Conservation (phyloP, 2,888 invertebrate species). For the Euspilapteryx auroguttella region DNA sequence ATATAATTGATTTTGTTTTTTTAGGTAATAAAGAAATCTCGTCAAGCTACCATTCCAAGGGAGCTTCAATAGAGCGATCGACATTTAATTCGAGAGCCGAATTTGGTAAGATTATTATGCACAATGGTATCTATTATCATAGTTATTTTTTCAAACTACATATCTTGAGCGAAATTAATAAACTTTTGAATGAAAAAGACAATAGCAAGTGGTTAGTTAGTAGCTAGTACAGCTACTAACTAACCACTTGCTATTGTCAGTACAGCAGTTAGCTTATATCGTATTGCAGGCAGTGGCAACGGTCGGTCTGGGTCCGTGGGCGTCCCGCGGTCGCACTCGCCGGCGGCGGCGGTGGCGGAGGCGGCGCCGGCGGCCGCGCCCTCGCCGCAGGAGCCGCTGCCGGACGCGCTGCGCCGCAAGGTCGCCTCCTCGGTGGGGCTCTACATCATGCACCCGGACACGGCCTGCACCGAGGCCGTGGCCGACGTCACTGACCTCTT, state of each 20-base stretch:
- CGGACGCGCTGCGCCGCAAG: slow-evolving; percentile 26
- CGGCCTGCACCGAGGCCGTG: slow-evolving; percentile 20
- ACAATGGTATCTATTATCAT: too few relatives aligned
- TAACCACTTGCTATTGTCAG: too few relatives aligned
- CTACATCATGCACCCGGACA: slow-evolving; percentile 25
- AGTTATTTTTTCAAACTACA: too few relatives aligned
- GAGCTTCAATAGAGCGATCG: slow-evolving; percentile 49
- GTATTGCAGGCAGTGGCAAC: slow-evolving; percentile 14
- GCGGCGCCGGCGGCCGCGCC: slow-evolving; percentile 12
- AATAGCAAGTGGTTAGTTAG: too few relatives aligned
- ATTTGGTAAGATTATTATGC: slow-evolving; percentile 27
- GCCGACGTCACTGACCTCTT: slow-evolving; percentile 27
- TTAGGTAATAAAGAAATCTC: slow-evolving; percentile 35
- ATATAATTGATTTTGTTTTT: slow-evolving; percentile 8
- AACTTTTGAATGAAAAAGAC: too few relatives aligned
- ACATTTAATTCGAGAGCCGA: slow-evolving; percentile 45
- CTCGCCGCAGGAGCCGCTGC: slow-evolving; percentile 26
- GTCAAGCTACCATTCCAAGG: slow-evolving; percentile 38
- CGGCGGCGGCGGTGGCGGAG: slow-evolving; percentile 9
- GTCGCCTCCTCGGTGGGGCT: slow-evolving; percentile 30
- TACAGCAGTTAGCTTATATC: too few relatives aligned
- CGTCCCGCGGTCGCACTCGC: slow-evolving; percentile 22
- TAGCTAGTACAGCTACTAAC: too few relatives aligned
- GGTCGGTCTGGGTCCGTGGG: slow-evolving; percentile 31
- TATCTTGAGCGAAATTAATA: too few relatives aligned